Evolutionary conservation across 1,140 invertebrate genomes (phyloP).

Genomic region (Ectropis grisescens): DNA sequence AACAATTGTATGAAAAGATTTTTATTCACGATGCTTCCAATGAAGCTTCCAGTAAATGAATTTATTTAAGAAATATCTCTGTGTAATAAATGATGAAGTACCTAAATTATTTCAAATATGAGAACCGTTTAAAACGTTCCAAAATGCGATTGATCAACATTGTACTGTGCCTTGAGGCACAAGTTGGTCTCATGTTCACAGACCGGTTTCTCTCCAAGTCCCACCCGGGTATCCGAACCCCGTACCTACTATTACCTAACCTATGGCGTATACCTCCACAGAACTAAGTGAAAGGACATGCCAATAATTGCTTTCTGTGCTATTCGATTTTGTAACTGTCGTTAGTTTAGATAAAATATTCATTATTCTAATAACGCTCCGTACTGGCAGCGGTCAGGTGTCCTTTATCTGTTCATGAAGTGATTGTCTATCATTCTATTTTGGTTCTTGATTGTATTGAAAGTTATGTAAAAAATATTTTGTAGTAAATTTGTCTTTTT

Average conservation of each 20-base stretch:
- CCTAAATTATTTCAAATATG: conserved; percentile 8
- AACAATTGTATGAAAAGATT: too few relatives aligned
- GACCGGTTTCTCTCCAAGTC: conserved; percentile 62
- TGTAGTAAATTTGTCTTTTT: too few relatives aligned
- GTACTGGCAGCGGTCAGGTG: background rate
- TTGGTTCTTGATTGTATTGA: too few relatives aligned
- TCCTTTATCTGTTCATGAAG: too few relatives aligned
- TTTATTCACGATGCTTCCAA: too few relatives aligned
- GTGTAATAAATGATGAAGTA: too few relatives aligned
- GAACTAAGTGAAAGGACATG: conserved; percentile 60
- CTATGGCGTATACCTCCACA: background rate
- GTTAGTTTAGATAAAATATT: conserved; percentile 22
- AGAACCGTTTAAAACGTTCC: conserved; percentile 34
- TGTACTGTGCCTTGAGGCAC: conserved; percentile 53
- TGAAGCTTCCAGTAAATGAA: too few relatives aligned
- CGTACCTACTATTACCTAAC: background rate
- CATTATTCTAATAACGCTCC: conserved; percentile 7
- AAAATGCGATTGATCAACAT: conserved; percentile 64
- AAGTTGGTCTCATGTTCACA: conserved; percentile 52
- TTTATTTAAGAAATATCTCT: too few relatives aligned
- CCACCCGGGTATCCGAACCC: too few relatives aligned
- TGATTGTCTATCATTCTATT: too few relatives aligned
- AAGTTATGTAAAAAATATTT: too few relatives aligned
- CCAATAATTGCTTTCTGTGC: conserved; percentile 57
- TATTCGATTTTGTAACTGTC: conserved; percentile 49